These are phyloP conservation scores for Orthonychiurus folsomi DNA, from an alignment of 2,888 invertebrate genomes.

Conservation along the genomic window DNA sequence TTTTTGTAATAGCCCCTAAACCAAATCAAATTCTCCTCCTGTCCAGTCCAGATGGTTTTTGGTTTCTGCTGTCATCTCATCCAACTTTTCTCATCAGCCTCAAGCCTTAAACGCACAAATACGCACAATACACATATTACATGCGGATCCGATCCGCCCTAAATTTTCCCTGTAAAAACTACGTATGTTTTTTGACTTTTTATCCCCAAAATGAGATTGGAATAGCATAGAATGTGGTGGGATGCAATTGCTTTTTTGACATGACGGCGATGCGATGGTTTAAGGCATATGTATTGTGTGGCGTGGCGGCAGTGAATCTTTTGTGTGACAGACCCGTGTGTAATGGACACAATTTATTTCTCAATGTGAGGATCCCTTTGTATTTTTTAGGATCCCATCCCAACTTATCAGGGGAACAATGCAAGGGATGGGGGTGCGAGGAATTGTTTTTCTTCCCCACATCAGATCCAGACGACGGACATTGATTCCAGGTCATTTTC, in stretches of 20 bases:
- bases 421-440: background rate
- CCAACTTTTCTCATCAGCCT: background rate
- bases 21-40: no score
- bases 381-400: background rate
- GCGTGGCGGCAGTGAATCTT: no score
- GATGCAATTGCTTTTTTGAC: conserved; percentile 8
- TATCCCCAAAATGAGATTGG: background rate
- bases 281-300: no score
- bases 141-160: no score
- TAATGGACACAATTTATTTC: background rate
- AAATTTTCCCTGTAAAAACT: no score
- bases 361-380: background rate
- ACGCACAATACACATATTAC: no score
- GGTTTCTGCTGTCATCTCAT: background rate
- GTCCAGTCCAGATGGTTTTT: conserved; percentile 1
- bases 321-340: background rate
- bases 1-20: no score
- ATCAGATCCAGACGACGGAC: background rate
- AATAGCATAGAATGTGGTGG: no score
- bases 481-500: conserved; percentile 1
- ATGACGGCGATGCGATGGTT: no score
- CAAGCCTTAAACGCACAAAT: no score
- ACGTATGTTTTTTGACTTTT: background rate
- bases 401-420: no score
- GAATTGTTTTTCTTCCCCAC: background rate